These are phyloP conservation scores for Gallinago solitaria DNA, from an alignment of 2,797 vertebrate species.

Conservation along the genomic window DNA sequence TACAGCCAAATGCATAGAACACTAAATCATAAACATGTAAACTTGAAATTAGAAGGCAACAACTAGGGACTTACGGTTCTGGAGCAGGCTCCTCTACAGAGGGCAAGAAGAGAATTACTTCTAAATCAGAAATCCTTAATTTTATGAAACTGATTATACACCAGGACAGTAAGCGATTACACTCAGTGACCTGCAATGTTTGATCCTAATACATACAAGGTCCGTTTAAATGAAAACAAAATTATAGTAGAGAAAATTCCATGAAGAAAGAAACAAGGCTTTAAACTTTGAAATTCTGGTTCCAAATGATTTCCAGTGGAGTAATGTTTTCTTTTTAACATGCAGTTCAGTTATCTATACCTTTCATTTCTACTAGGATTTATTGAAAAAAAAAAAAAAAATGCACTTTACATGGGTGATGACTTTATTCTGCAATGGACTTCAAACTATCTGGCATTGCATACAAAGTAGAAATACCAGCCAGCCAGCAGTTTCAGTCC, in stretches of 20 bases:
- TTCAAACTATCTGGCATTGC: neutral
- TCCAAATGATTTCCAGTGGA: neutral
- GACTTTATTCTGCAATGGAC: neutral
- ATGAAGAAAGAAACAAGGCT: neutral
- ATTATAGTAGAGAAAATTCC: neutral
- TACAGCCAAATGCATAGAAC: neutral
- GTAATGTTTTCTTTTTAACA: neutral
- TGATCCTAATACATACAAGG: neutral
- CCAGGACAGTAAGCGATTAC: neutral
- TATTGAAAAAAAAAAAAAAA: neutral
- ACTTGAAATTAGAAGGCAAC: neutral
- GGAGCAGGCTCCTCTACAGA: neutral
- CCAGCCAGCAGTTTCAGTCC: neutral
- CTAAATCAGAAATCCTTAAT: neutral
- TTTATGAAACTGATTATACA: neutral
- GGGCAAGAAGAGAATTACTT: neutral
- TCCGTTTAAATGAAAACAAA: slow-evolving; percentile 50
- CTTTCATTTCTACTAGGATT: neutral
- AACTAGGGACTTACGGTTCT: neutral
- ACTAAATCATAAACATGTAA: neutral
- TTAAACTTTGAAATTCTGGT: slow-evolving; percentile 13
- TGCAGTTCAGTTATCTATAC: neutral
- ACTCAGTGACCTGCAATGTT: neutral
- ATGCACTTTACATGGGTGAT: neutral
- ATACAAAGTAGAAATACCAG: neutral